Evolutionary conservation across 1,140 invertebrate genomes (phyloP), one percentile per base, ranked within the genome.

Genomic region (Drosophila pallidifrons): DNA sequence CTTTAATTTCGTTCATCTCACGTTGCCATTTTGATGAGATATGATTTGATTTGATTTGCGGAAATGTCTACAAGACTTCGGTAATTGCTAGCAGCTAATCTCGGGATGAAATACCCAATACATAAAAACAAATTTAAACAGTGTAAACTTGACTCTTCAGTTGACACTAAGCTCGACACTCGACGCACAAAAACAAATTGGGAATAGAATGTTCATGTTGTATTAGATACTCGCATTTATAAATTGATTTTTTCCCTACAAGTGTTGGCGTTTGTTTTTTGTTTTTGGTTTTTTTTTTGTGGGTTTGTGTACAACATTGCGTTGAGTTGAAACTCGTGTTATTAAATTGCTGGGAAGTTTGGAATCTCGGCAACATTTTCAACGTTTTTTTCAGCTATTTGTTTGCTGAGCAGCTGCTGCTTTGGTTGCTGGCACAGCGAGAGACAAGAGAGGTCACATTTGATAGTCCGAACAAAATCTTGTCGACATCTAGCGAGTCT

Each of bases 371-470:
- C 64, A 64, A 79, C 67, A 73, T 85, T 83, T 82, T 79, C 51
- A 55, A 55, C 35, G 47, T 55, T 67, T 65, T 76, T 76, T 67
- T 75, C 54, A 61, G 60, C 63, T 82, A 51, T 70, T 71, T 83
- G 75, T 75, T 75, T 70, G 58, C 43, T n/a, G 35, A 41, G 54
- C 32, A 10, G 46, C 46, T 47, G 46, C 8, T 47, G 46, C 46
- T 38, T 38, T 38, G 35, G 35, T 10, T 47, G 46, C 46, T 20
- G 38, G 73, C 55, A 71, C 54, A 68, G 75, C 64, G 47, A 80
- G 77, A 88, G 85, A 78, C 86, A 85, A 85, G 70, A 74, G 85
- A 90, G 86, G 78, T 85, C 86, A 90, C 81, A 89, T 86, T 86
- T 82, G 82, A 85, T 85, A 87, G 82, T 86, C 77, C 75, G 77